Conservation (phyloP, 1,140 invertebrate species). For the Microplitis mediator region DNA sequence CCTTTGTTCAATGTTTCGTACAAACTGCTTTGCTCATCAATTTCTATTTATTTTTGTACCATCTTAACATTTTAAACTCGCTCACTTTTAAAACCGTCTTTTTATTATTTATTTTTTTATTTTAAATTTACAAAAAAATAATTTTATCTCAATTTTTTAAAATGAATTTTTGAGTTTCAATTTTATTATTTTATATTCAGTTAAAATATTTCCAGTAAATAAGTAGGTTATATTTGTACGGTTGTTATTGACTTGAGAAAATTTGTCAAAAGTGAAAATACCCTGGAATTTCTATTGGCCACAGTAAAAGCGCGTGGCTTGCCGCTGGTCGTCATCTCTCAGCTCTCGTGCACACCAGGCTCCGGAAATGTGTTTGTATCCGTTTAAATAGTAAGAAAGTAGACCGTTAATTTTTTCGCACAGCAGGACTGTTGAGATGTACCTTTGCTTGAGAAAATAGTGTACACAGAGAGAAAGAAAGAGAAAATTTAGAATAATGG, state of each 20-base stretch:
- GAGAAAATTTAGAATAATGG: not conserved
- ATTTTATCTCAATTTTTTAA: not conserved
- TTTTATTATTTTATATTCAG: not conserved
- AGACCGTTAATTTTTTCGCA: conserved; percentile 19
- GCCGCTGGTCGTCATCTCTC: not conserved
- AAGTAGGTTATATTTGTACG: not conserved
- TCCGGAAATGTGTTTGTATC: conserved; percentile 8
- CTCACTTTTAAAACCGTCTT: too few species aligned
- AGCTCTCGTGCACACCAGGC: not conserved
- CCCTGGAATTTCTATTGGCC: not conserved
- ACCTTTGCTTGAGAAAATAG: not conserved
- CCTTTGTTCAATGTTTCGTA: not conserved
- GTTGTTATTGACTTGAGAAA: not conserved
- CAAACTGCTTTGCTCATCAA: not conserved
- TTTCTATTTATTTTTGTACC: not conserved
- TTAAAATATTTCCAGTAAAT: not conserved
- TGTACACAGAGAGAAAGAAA: not conserved
- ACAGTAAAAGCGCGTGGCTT: conserved; percentile 10
- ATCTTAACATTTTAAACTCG: not conserved
- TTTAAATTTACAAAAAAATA: not conserved
- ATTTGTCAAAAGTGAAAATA: not conserved
- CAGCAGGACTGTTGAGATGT: conserved; percentile 16
- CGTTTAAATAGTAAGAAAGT: conserved; percentile 10
- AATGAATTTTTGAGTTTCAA: not conserved
- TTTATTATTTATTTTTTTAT: too few species aligned